Evolutionary conservation across 2,888 invertebrate species (phyloP).

Genomic region (Choreutis nemorana): DNA sequence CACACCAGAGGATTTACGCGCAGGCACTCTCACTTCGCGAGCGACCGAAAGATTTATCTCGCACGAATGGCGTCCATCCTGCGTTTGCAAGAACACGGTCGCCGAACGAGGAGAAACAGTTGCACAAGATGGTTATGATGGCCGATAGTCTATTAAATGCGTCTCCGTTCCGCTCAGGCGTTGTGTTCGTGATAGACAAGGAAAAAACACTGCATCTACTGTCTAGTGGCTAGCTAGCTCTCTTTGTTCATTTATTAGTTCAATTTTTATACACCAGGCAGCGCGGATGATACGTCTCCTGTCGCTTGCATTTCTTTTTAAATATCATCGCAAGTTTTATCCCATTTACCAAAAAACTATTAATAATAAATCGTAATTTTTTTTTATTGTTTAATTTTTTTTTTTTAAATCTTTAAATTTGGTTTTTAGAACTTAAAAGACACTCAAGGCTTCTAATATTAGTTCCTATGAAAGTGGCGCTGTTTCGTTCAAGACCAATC

Average conservation of each 20-base stretch:
- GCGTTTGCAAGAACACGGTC: constrained; percentile 62
- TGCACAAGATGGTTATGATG: constrained; percentile 66
- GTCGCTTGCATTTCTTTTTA: too few relatives aligned
- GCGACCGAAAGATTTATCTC: constrained; percentile 50
- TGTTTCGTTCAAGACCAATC: too few relatives aligned
- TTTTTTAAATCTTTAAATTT: too few relatives aligned
- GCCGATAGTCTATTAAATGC: constrained; percentile 43
- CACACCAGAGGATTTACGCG: constrained; percentile 35
- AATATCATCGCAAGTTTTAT: too few relatives aligned
- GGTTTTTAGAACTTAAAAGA: too few relatives aligned
- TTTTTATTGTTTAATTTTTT: too few relatives aligned
- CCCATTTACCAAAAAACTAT: too few relatives aligned
- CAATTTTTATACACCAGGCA: too few relatives aligned
- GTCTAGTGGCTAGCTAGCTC: constrained; percentile 54
- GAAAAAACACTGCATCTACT: constrained; percentile 59
- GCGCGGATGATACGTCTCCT: too few relatives aligned
- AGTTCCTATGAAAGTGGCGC: too few relatives aligned
- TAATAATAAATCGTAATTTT: too few relatives aligned
- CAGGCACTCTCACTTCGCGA: constrained; percentile 31
- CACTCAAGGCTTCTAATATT: too few relatives aligned
- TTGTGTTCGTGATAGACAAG: constrained; percentile 23
- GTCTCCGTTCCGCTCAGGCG: constrained; percentile 35
- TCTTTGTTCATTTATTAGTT: constrained; percentile 65
- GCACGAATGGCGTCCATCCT: constrained; percentile 66
- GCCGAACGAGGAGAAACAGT: constrained; percentile 65